A percentile compares a stretch with the other conserved stretches of the same genome.
phyloP scores from a whole-genome alignment of 2,113 vertebrate genomes.

The Seriola dumerili region DNA sequence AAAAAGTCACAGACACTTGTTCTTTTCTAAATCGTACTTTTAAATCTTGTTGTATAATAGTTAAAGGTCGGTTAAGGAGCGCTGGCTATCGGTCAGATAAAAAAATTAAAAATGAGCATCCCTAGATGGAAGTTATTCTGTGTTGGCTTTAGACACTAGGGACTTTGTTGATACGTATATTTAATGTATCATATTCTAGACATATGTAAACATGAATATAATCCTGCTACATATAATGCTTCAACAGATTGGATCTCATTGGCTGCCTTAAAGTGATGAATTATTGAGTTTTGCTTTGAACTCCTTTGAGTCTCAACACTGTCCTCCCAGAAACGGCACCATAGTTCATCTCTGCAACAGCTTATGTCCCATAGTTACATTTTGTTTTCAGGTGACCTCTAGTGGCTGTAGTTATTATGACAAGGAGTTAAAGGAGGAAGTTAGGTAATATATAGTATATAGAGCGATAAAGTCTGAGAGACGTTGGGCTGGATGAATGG shows the following conservation, averaged over 20 bases:
- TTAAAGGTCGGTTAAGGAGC: too few relatives aligned
- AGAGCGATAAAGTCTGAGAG: neutral
- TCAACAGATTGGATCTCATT: neutral
- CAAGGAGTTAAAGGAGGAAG: neutral
- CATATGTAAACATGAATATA: slow-evolving; percentile 2
- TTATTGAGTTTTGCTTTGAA: neutral
- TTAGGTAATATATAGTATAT: neutral
- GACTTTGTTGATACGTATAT: neutral
- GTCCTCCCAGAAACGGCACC: too few relatives aligned
- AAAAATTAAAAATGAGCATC: too few relatives aligned
- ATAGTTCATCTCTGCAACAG: neutral
- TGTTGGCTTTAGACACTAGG: neutral
- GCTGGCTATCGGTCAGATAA: too few relatives aligned
- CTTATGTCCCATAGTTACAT: neutral
- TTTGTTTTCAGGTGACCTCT: neutral
- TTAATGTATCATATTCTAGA: neutral
- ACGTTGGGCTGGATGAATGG: neutral
- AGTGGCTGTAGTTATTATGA: neutral
- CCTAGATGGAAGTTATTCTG: neutral
- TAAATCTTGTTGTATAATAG: too few relatives aligned
- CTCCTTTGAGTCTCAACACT: neutral
- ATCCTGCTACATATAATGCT: neutral
- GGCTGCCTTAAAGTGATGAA: neutral
- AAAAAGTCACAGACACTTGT: too few relatives aligned
- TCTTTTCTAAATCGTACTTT: too few relatives aligned